Base-by-base conservation (phyloP, 2,888 invertebrate genomes). In the Drosophila monieri region DNA sequence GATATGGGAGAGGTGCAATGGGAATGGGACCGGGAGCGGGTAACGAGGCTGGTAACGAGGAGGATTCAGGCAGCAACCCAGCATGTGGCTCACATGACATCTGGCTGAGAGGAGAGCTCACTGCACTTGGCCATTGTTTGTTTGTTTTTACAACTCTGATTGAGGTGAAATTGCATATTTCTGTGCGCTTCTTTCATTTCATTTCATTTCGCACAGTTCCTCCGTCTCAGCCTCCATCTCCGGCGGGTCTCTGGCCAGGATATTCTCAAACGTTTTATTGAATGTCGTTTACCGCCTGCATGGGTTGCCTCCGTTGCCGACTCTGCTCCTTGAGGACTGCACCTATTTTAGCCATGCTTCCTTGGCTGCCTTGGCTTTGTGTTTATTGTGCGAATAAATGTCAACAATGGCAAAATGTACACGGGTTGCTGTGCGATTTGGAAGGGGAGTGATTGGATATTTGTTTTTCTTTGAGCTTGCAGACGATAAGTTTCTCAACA, bases 111-210 rank as follows among this genome's bases (percentile, higher is more conserved):
- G 1, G 39, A n/a, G 18, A 30, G 52, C 43, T 30, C 70, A 39
- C 32, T 54, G 69, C 66, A 66, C 64, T 60, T 54, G 61, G 61
- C 78, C 74, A 73, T 86, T 86, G 85, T 80, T 84, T 86, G 87
- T 85, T 81, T 81, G 85, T 76, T 80, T 78, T 87, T 81, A 77
- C 81, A 87, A 67, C 85, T 78, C 87, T 85, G 81, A 87, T 83
- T 83, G 87, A 85, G 85, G 81, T 83, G 79, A 77, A 87, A 87
- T 85, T 83, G 87, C 87, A 86, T 87, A 86, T 81, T 81, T 86
- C 85, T 73, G 76, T 81, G 72, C 76, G 74, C 78, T 81, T 80
- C 85, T 69, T 73, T 73, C 71, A 69, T 77, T 80, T 73, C 69
- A 78, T 80, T 78, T 69, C 72, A 70, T 73, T 79, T 79, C 49